Base-by-base conservation (phyloP, 1,140 invertebrate species). In the Neuroterus valhalla region DNA sequence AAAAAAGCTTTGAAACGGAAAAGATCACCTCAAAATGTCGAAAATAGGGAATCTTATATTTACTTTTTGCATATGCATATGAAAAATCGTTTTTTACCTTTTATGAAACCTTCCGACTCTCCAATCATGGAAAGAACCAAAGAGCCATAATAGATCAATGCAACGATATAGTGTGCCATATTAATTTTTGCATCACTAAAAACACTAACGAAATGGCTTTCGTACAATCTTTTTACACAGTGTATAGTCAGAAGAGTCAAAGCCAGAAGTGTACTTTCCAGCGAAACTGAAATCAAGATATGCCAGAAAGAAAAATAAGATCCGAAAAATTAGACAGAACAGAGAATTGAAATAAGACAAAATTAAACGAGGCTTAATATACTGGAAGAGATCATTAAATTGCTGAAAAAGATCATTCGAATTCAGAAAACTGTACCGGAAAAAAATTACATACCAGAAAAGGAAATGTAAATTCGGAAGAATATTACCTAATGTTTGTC, bases 111-210 rank as follows among this genome's bases (percentile, higher is more conserved):
- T 8, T 93, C 90, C 6, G 95, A 93, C 85, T 96, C 94, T 66
- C 92, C 92, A 50, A 97, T 73, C 45, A 96, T 91, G 23, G 93
- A 92, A 0, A 94, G 75, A 15, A 94, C 82, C 44, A 93, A 88
- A 21, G 93, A 94, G 80, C 94, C 91, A 85, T 98, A 98, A 89
- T 97, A 95, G 26, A 92, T 77, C 74, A 92, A 92, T 1, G 96
- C 96, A 55, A 94, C 85, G 0, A 94, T 68, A 82, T 97, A 98
- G 87, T 96, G 94, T 0, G 87, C 84, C 0, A 97, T 76, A 84
- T 96, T 96, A 76, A 98, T 97, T 87, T 93, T 94, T 46, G 92
- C 92, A 73, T 94, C 90, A 12, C 96, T 95, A 87, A 95, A 98
- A 12, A 98, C 92, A 86, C 93, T 95, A 10, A 97, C 86, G 82